A percentile compares a stretch with the other conserved stretches of the same genome.
These are phyloP conservation scores for Eucidaris tribuloides DNA, from an alignment of 35 echinoderm and acorn worm genomes.

Conservation along the genomic window DNA sequence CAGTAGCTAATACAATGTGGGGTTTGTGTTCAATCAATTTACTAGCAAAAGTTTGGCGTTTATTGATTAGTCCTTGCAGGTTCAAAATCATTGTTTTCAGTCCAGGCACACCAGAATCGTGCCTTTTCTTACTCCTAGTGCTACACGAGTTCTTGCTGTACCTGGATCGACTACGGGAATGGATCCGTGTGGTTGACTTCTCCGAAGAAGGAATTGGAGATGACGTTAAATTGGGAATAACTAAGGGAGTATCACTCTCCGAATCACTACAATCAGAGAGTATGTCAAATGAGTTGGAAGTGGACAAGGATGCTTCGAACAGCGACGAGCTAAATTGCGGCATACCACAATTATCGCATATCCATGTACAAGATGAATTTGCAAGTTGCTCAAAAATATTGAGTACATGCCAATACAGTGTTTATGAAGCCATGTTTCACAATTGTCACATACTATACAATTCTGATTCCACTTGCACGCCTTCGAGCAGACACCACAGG, in stretches of 20 bases:
- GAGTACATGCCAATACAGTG: not conserved
- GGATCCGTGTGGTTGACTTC: too few relatives aligned
- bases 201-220: too few relatives aligned
- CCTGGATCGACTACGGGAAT: too few relatives aligned
- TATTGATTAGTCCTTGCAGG: too few relatives aligned
- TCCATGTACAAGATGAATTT: not conserved
- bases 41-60: too few relatives aligned
- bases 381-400: not conserved
- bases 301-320: not conserved
- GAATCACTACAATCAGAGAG: not conserved
- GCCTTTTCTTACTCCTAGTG: too few relatives aligned
- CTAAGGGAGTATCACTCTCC: not conserved
- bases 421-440: not conserved
- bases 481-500: not conserved
- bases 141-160: too few relatives aligned
- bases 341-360: not conserved
- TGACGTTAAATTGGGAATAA: not conserved
- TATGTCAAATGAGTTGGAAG: not conserved
- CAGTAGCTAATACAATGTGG: too few relatives aligned
- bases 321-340: not conserved
- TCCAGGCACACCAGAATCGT: too few relatives aligned
- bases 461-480: not conserved
- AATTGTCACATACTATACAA: not conserved
- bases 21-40: too few relatives aligned
- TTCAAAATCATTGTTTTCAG: too few relatives aligned